phyloP scores from a whole-genome alignment of 2,113 vertebrate genomes.

The Ciconia stormi region DNA sequence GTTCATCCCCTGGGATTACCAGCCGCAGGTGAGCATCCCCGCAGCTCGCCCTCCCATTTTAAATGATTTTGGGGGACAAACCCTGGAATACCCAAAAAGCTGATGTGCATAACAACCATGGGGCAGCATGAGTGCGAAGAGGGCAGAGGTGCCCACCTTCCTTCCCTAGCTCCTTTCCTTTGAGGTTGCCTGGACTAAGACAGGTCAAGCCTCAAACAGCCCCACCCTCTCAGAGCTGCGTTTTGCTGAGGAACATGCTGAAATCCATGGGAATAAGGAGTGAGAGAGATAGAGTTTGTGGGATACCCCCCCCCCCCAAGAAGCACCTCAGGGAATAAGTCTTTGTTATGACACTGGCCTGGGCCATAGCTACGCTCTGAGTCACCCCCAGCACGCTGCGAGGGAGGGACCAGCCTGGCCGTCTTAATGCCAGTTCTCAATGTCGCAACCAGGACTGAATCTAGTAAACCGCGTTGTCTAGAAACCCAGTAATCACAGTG shows the following conservation, averaged over 20 bases:
- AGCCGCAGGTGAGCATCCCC: neutral
- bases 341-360: neutral
- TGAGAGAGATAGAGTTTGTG: neutral
- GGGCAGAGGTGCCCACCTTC: neutral
- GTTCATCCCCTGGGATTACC: neutral
- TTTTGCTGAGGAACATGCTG: neutral
- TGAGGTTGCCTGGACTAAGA: neutral
- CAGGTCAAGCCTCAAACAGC: neutral
- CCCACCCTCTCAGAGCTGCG: neutral
- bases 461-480: neutral
- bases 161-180: neutral
- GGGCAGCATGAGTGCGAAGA: neutral
- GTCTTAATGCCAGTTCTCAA: neutral
- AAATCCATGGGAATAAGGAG: neutral
- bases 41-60: neutral
- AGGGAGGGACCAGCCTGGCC: neutral
- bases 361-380: slow-evolving; percentile 10
- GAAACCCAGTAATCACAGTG: neutral
- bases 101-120: neutral
- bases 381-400: neutral
- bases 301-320: neutral
- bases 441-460: neutral
- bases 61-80: neutral
- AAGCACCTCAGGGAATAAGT: neutral
- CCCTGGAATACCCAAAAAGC: neutral